Base-by-base conservation (phyloP, 2,797 vertebrate genomes). In the Stomatorhinus walkeri region DNA sequence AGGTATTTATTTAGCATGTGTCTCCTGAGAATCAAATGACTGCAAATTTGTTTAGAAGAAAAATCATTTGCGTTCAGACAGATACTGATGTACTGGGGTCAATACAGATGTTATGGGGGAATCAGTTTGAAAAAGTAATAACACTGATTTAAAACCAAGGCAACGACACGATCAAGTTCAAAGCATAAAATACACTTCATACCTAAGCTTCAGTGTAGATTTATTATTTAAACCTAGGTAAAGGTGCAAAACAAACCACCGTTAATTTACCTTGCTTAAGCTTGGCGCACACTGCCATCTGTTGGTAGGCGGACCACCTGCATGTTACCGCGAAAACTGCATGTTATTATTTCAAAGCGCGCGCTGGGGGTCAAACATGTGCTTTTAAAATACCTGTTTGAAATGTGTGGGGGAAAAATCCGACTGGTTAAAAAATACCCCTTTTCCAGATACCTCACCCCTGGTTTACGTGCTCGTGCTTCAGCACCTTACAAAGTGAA, bases 261-360 rank as follows among this genome's bases (percentile, higher is more conserved):
- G 16, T 19, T 46, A n/a, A n/a, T 46, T 81, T 46, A 46, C 2
- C n/a, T 61, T 24, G 56, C 56, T 61, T 61, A 61, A 59, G 43
- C 83, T 85, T 85, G 83, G n/a, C 12, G 83, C 48, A 51, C 12
- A 85, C n/a, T 85, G 83, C 46, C 83, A 85, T 85, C 83, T 85
- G 24, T 16, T 48, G 83, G 83, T 22, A 49, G 83, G 43, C 48
- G 46, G 83, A 49, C 48, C 9, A 3, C 12, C 46, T 85, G 83
- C 83, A 51, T 49, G 43, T 51, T 12, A 85, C 46, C 24, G 8
- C 24, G 10, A 51, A 51, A 7, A 51, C 10, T 24, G 43, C 83
- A 5, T 51, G n/a, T 49, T 16, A 85, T 85, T 43, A 24, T 51
- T 85, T 16, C n/a, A 6, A 83, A 83, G 79, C n/a, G 22, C n/a